Evolutionary conservation across 2,113 vertebrate species (phyloP).

Genomic region (Sinocyclocheilus grahami): DNA sequence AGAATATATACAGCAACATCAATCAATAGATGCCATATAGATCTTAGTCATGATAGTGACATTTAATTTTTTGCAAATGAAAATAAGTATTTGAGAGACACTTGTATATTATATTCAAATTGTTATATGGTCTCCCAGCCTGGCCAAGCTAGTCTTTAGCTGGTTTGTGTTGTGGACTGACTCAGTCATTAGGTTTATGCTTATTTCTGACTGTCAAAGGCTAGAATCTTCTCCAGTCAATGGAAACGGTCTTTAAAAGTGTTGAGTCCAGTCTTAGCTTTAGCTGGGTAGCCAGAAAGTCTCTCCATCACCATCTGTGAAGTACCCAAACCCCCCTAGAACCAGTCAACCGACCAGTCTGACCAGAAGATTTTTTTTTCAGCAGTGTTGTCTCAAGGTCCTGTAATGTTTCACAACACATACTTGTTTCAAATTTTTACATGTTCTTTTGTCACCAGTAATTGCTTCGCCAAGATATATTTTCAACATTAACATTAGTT

Average conservation of each 20-base stretch:
- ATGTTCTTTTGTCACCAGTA: neutral
- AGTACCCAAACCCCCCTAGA: neutral
- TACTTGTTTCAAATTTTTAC: no score
- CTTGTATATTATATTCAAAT: neutral
- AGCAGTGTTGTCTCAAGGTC: neutral
- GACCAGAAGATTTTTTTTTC: neutral
- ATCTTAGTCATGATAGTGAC: neutral
- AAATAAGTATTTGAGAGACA: neutral
- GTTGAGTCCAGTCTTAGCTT: no score
- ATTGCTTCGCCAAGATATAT: neutral
- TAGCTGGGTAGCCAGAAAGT: neutral
- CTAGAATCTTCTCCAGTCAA: no score
- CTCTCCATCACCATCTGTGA: neutral
- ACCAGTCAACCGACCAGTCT: neutral
- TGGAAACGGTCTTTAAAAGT: no score
- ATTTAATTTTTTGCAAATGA: neutral
- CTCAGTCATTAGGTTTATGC: no score
- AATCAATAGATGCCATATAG: neutral
- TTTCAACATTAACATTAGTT: neutral
- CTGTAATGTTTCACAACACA: no score
- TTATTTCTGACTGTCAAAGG: no score
- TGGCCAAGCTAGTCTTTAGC: neutral
- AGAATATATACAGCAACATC: neutral
- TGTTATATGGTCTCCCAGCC: neutral
- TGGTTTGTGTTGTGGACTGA: neutral